Base-by-base conservation (phyloP, 23 tunicate species). In the Clavelina lepadiformis region DNA sequence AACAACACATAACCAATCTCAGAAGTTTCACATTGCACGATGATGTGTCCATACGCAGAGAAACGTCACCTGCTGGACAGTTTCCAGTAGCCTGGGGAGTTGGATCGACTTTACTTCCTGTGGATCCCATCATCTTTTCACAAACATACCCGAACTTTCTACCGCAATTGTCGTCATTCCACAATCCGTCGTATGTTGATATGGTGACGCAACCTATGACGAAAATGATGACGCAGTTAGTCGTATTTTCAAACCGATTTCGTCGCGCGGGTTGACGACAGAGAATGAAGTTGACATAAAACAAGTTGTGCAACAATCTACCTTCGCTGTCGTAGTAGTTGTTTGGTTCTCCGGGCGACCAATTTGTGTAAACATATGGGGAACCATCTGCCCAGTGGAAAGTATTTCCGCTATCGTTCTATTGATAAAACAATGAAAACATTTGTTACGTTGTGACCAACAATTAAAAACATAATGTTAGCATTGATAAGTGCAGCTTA, bases 101-200 rank as follows among this genome's bases (percentile, higher is more conserved):
- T 19, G 97, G 97, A 0, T 74, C 89, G 15, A 76, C 55, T 26
- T 69, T 69, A 2, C 18, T 61, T 23, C 71, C 58, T 0, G 66
- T 13, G 22, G 79, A 35, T 30, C 81, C 83, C 0, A 56, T 19
- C 24, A 51, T 35, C 47, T 89, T 89, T 56, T 89, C 83, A 44
- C 97, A 89, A 0, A 89, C 74, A 33, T 63, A 89, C n/a, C 61
- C 45, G 26, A 71, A 85, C 22, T 35, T 8, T 18, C 63, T 36
- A 0, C 97, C 88, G 37, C 97, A 89, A 55, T 81, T 89, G 36
- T 89, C 99, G 44, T 79, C 95, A 58, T 86, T 86, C 99, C 99
- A 80, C n/a, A 60, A 33, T 45, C 91, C 82, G 8, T 35, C 34
- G 63, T 79, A 68, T 24, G 88, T 41, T 36, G 67, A 28, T 24